Conservation (phyloP, 2,888 invertebrate genomes). For the Coleophora deauratella region DNA sequence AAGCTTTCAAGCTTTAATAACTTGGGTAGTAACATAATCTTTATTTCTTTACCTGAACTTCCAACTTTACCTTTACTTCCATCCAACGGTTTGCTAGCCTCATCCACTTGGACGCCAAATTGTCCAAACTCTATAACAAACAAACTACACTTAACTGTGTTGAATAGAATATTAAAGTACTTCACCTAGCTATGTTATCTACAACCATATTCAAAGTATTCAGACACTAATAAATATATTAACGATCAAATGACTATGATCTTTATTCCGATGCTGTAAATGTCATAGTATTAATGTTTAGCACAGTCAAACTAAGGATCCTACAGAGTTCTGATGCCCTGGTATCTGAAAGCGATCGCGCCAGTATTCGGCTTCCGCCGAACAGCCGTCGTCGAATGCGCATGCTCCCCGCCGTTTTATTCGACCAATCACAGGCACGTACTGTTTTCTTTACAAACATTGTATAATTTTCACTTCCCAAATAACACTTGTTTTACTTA, state of each 20-base stretch:
- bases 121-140: too few species aligned
- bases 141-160: constrained; percentile 20
- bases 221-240: constrained; percentile 32
- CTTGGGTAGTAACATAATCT: too few species aligned
- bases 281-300: constrained; percentile 21
- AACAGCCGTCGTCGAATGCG: constrained; percentile 51
- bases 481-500: constrained; percentile 18
- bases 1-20: too few species aligned
- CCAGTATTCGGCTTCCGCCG: constrained; percentile 69
- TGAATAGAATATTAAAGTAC: constrained; percentile 19
- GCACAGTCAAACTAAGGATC: constrained; percentile 39
- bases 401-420: constrained; percentile 64
- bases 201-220: constrained; percentile 49
- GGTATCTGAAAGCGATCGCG: constrained; percentile 68
- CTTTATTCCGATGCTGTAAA: constrained; percentile 17
- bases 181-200: constrained; percentile 42
- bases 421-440: constrained; percentile 59
- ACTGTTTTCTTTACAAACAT: constrained; percentile 10
- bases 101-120: constrained; percentile 42
- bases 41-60: constrained; percentile 11
- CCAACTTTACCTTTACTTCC: too few species aligned
- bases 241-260: constrained; percentile 18
- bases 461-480: constrained; percentile 23
- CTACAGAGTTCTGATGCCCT: constrained; percentile 66
- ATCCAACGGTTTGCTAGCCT: constrained; percentile 32